Percentiles rank a stretch among this genome's conserved stretches.
Conservation (phyloP, 2,113 vertebrate genomes). For the Marcusenius ussheri region DNA sequence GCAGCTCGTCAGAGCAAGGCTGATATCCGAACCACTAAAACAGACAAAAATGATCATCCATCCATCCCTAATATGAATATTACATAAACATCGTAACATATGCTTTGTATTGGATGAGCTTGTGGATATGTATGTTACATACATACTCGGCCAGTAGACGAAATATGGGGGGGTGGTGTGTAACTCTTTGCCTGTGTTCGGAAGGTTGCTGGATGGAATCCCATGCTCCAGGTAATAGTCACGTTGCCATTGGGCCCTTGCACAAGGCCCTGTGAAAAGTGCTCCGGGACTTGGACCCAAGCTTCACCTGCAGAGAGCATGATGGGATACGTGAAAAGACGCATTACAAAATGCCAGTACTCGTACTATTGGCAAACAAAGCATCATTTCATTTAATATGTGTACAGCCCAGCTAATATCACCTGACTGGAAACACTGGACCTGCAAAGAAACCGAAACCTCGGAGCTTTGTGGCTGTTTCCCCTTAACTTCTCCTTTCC, state of each 20-base stretch:
- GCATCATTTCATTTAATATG: not conserved
- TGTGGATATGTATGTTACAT: not conserved
- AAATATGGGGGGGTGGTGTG: not conserved
- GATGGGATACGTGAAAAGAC: not conserved
- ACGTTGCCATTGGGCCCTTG: not conserved
- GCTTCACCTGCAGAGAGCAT: not conserved
- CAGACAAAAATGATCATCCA: not conserved
- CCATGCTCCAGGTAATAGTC: not conserved
- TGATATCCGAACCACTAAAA: not conserved
- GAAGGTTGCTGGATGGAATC: not conserved
- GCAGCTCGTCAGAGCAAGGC: not conserved
- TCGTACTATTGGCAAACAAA: not conserved
- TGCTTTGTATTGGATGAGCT: not conserved
- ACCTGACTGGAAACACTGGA: not conserved
- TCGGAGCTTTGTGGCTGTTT: not conserved
- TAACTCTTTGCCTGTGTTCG: not conserved
- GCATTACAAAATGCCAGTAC: not conserved
- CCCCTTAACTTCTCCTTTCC: not conserved
- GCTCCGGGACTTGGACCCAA: not conserved
- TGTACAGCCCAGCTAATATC: not conserved
- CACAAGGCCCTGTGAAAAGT: not conserved
- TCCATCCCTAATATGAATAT: not conserved
- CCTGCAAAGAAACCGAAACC: not conserved
- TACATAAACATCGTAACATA: not conserved
- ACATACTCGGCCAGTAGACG: not conserved